Evolutionary conservation across 2,888 invertebrate genomes (phyloP), one percentile per base, ranked within the genome.

Genomic region (Heteromyza rotundicornis): DNA sequence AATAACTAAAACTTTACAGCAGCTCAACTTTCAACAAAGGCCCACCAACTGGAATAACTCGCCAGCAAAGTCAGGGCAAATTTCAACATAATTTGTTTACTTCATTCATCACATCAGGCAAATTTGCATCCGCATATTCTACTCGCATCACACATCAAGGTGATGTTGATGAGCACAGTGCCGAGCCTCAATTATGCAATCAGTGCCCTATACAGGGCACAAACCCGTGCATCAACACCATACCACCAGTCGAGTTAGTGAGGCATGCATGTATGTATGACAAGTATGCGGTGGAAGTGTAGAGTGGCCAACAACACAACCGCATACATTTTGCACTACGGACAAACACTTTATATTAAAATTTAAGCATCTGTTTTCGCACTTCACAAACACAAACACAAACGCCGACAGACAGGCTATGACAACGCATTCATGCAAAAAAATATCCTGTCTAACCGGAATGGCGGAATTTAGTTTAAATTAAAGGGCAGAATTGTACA

Each of bases 391-490:
- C 12, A 1, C 16, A 14, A 10, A 10, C 27, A 27, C 5, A 7
- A 27, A 27, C 10, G 27, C 27, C 27, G 10, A 27, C n/a, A n/a
- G n/a, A n/a, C n/a, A n/a, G n/a, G n/a, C n/a, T n/a, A n/a, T n/a
- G n/a, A 32, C 32, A 32, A 32, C 32, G 12, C 32, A 32, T 32
- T 12, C 32, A 8, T 32, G 32, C 32, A 40, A 40, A 40, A 55
- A 47, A 40, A 55, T 51, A 60, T 56, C 56, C 60, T 56, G 56
- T 51, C 60, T 36, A 60, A 59, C 59, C 59, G 59, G 59, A 59
- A 60, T 40, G 8, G 14, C 8, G 51, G 56, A 56, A 60, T 60
- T 60, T 60, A 60, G 56, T 56, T 52, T 7, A 51, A 47, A n/a
- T 35, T 10, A 55, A 55, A 20, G 50, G 40, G 40, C 16, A 10